Evolutionary conservation across 2,113 vertebrate species (phyloP).

Genomic region (Jaculus jaculus): DNA sequence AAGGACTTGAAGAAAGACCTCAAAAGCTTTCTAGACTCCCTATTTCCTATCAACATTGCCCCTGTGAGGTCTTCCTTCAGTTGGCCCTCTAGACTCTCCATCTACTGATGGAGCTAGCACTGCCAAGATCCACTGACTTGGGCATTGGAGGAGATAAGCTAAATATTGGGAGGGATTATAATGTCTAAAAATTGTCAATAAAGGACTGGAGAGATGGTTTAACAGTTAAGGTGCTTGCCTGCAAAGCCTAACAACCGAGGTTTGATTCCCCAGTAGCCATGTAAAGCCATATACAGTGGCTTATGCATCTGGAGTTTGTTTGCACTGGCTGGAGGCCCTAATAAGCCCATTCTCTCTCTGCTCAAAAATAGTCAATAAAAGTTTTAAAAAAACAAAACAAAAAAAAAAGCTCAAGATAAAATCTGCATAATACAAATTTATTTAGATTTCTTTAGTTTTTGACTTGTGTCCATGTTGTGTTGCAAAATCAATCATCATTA

Average conservation of each 20-base stretch:
- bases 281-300: too few species aligned
- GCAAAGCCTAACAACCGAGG: too few species aligned
- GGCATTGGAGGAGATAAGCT: background rate
- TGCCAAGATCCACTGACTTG: background rate
- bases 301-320: too few species aligned
- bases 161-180: background rate
- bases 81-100: background rate
- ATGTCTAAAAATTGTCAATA: background rate
- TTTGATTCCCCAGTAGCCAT: too few species aligned
- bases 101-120: background rate
- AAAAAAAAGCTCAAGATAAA: background rate
- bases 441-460: slow-evolving; percentile 40
- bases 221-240: too few species aligned
- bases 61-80: background rate
- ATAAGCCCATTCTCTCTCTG: too few species aligned
- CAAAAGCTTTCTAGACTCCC: background rate
- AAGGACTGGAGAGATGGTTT: too few species aligned
- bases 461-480: background rate
- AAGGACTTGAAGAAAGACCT: background rate
- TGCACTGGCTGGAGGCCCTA: too few species aligned
- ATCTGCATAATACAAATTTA: background rate
- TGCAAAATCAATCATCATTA: background rate
- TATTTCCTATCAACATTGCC: background rate
- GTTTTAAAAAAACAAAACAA: too few species aligned
- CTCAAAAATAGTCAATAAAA: too few species aligned